Conservation (phyloP, 2,797 vertebrate species). For the Amblyopsis hoosieri region DNA sequence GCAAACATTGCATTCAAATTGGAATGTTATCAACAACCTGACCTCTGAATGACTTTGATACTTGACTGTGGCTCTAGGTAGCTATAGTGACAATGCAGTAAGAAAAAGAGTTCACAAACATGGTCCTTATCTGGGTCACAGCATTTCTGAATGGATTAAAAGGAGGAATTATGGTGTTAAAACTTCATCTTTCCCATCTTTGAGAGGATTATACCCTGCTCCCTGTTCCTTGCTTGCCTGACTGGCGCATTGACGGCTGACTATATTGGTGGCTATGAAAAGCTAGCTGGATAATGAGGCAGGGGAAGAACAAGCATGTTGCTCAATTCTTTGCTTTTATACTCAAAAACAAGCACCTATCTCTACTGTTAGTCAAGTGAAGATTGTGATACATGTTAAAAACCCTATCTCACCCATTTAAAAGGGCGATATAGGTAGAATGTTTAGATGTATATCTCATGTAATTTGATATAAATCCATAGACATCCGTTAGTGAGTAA, state of each 20-base stretch:
- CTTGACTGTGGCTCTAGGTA: conserved; percentile 14
- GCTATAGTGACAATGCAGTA: conserved; percentile 8
- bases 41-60: conserved; percentile 28
- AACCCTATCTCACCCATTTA: not conserved
- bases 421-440: no score
- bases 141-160: conserved; percentile 66
- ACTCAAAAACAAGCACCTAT: not conserved
- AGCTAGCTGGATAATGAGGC: conserved; percentile 2
- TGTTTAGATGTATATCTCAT: no score
- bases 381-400: not conserved
- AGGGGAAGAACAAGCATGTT: conserved; percentile 20
- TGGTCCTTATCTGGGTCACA: conserved; percentile 54
- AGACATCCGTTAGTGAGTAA: no score
- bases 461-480: no score
- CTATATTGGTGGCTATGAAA: not conserved
- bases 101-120: conserved; percentile 36
- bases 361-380: not conserved
- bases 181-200: conserved; percentile 63
- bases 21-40: not conserved
- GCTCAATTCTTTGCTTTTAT: not conserved
- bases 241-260: conserved; percentile 30
- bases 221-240: conserved; percentile 38
- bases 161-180: conserved; percentile 66
- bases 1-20: not conserved
- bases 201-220: conserved; percentile 65